These are phyloP conservation scores for Aplidium turbinatum DNA, from an alignment of 23 tunicate genomes.

Conservation along the genomic window DNA sequence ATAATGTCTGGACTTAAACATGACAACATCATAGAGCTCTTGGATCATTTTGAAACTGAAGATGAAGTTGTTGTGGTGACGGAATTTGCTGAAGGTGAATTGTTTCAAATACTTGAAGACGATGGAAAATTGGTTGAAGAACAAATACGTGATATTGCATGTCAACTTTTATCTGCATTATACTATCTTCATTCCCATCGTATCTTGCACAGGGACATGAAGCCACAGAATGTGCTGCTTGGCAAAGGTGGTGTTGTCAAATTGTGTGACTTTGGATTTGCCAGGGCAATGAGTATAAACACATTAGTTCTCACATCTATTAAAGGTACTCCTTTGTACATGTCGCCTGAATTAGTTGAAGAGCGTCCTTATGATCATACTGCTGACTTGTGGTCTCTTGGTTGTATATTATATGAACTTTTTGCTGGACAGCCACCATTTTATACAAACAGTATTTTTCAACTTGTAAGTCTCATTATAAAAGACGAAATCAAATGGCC, in stretches of 20 bases:
- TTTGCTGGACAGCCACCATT: slow-evolving; percentile 92
- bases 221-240: slow-evolving; percentile 90
- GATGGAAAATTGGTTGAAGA: slow-evolving; percentile 88
- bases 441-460: slow-evolving; percentile 92
- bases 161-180: slow-evolving; percentile 84
- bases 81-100: slow-evolving; percentile 91
- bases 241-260: slow-evolving; percentile 91
- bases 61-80: slow-evolving; percentile 94
- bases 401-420: slow-evolving; percentile 87
- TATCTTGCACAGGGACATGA: slow-evolving; percentile 95
- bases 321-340: slow-evolving; percentile 92
- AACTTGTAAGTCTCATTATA: slow-evolving; percentile 77
- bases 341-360: slow-evolving; percentile 95
- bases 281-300: slow-evolving; percentile 90
- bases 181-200: slow-evolving; percentile 86
- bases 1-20: slow-evolving; percentile 88
- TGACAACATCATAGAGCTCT: slow-evolving; percentile 73
- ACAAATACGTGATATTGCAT: slow-evolving; percentile 65
- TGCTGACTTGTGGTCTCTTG: slow-evolving; percentile 91
- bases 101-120: slow-evolving; percentile 92
- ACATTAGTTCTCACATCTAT: slow-evolving; percentile 86
- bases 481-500: slow-evolving; percentile 95
- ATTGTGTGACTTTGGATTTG: slow-evolving; percentile 95
- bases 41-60: slow-evolving; percentile 90
- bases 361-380: slow-evolving; percentile 94